Evolutionary conservation across 2,113 vertebrate genomes (phyloP).

Genomic region (Salvelinus alpinus): DNA sequence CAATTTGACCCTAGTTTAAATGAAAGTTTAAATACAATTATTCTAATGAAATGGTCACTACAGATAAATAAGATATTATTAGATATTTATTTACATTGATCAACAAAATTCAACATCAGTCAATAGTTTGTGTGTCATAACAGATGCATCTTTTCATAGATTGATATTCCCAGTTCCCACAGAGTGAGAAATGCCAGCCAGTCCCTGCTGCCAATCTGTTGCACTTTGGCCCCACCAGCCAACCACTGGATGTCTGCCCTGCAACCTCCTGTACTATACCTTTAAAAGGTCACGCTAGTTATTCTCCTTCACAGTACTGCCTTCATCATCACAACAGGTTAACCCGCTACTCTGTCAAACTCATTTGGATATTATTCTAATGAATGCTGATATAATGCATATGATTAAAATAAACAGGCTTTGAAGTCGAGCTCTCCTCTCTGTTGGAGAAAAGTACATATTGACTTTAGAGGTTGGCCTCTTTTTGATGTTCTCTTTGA

Average conservation of each 20-base stretch:
- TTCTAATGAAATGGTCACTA: too few species aligned
- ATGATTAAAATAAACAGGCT: slow-evolving; percentile 60
- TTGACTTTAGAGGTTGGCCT: slow-evolving; percentile 64
- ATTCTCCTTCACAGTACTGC: slow-evolving; percentile 31
- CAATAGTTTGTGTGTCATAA: neutral
- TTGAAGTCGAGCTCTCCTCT: slow-evolving; percentile 57
- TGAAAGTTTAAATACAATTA: too few species aligned
- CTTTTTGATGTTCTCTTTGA: slow-evolving; percentile 68
- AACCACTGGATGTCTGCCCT: neutral
- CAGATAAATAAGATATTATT: neutral
- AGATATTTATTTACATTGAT: too few species aligned
- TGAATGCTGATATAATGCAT: slow-evolving; percentile 62
- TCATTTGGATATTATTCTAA: slow-evolving; percentile 68
- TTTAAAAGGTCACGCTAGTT: slow-evolving; percentile 48
- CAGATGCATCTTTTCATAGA: slow-evolving; percentile 1
- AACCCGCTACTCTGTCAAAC: slow-evolving; percentile 47
- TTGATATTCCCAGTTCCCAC: slow-evolving; percentile 10
- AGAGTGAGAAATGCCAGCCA: slow-evolving; percentile 37
- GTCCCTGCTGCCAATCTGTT: slow-evolving; percentile 8
- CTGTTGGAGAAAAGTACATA: slow-evolving; percentile 65
- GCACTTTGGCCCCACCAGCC: neutral
- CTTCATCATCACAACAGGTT: slow-evolving; percentile 51
- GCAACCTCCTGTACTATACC: slow-evolving; percentile 18
- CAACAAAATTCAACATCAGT: neutral
- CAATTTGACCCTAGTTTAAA: too few species aligned